These are phyloP conservation scores for Pimpla rufipes DNA, from an alignment of 2,888 invertebrate genomes.

Conservation along the genomic window DNA sequence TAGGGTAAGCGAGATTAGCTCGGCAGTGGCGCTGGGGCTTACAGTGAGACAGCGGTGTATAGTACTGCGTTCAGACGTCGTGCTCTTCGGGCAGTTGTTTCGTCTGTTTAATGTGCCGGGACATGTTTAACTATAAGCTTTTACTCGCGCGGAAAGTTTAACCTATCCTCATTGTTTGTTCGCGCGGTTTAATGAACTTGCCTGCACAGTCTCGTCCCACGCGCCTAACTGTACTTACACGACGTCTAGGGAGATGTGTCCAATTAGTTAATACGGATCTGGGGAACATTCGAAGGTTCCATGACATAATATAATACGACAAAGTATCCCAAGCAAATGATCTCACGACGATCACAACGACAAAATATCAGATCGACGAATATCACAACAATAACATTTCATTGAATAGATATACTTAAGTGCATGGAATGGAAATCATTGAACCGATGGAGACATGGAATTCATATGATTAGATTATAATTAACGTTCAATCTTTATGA, in stretches of 20 bases:
- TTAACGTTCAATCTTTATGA: no score
- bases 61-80: conserved; percentile 15
- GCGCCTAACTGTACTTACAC: no score
- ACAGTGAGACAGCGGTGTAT: conserved; percentile 40
- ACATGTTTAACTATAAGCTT: conserved; percentile 54
- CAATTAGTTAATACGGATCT: background rate
- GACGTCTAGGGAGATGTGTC: background rate
- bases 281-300: background rate
- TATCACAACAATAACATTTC: no score
- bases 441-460: no score
- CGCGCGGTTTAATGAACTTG: conserved; percentile 38
- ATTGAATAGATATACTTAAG: no score
- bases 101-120: conserved; percentile 54
- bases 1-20: conserved; percentile 66
- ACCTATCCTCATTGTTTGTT: conserved; percentile 55
- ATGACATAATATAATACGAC: no score
- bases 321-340: no score
- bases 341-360: background rate
- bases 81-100: conserved; percentile 47
- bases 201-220: background rate
- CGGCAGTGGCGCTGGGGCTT: conserved; percentile 44
- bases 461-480: no score
- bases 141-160: conserved; percentile 46
- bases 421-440: no score
- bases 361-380: no score